Evolutionary conservation across 2,888 invertebrate genomes (phyloP), one percentile per base, ranked within the genome.

Genomic region (Amphipoea oculea): DNA sequence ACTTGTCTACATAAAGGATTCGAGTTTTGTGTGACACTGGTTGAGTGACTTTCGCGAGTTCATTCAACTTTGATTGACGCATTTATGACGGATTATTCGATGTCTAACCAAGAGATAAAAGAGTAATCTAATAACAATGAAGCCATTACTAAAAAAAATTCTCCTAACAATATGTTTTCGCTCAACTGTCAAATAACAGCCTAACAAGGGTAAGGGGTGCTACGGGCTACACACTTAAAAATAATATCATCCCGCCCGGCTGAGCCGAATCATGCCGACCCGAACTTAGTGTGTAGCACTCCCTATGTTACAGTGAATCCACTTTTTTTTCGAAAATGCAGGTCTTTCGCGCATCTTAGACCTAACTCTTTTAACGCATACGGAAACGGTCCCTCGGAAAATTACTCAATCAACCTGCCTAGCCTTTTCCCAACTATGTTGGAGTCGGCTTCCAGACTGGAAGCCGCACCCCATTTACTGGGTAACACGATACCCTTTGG

Each of bases 1-100:
- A 40, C 76, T 11, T 48, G 62, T 68, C 71, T 73, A 67, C 40
- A 14, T 57, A 67, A 54, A 60, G 29, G 71, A 70, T 62, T 48
- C 79, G 6, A 71, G 70, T 84, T 79, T 57, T 36, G 14, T 54
- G 20, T 67, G 40, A 67, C 67, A 84, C 81, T 51, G 40, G 81
- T 81, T 42, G 23, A 9, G 40, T 48, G 40, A 79, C 67, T 81
- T 83, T 71, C 79, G 67, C 67, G 67, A 62, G 84, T 79, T 82
- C 84, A 72, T 62, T 84, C 17, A 81, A 67, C 81, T 78, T n/a
- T 48, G 23, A 20, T 17, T 60, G n/a, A 17, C 40, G 17, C 7
- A 45, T 51, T 29, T 54, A 57, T 48, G 48, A 65, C 17, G 45
- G 20, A 45, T 79, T 78, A 12, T n/a, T 42, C 20, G 29, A 70